These are phyloP conservation scores for Pelagia noctiluca DNA, from an alignment of 30 jellyfish, hydroid and myxozoan species.

Conservation along the genomic window DNA sequence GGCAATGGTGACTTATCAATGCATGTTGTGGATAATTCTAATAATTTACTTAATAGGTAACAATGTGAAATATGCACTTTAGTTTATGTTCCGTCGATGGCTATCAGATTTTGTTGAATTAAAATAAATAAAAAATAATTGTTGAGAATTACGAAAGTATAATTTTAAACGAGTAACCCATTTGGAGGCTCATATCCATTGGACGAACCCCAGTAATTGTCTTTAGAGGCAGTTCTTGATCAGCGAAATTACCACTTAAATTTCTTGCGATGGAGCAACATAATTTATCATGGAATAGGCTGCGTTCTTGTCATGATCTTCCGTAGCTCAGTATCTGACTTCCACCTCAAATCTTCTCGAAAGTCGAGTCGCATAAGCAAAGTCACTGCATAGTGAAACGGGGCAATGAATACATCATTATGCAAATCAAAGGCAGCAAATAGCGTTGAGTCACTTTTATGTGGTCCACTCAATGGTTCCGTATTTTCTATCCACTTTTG, in stretches of 20 bases:
- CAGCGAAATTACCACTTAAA: neutral
- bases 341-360: conserved; percentile 70
- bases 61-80: no score
- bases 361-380: conserved; percentile 69
- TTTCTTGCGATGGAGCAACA: neutral
- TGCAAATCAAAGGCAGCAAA: conserved; percentile 65
- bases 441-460: conserved; percentile 54
- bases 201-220: no score
- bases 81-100: no score
- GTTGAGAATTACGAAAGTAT: no score
- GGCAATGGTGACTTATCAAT: no score
- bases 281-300: conserved; percentile 75
- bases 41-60: no score
- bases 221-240: neutral
- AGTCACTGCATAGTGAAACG: conserved; percentile 69
- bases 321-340: conserved; percentile 73
- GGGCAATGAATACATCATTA: conserved; percentile 70
- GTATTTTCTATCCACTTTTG: conserved; percentile 82
- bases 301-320: conserved; percentile 70
- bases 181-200: no score
- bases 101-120: no score
- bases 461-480: conserved; percentile 77
- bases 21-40: no score
- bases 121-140: no score
- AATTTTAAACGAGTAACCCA: no score